Conservation (phyloP, 2,797 vertebrate species). For the Pangasius mekongensis region DNA sequence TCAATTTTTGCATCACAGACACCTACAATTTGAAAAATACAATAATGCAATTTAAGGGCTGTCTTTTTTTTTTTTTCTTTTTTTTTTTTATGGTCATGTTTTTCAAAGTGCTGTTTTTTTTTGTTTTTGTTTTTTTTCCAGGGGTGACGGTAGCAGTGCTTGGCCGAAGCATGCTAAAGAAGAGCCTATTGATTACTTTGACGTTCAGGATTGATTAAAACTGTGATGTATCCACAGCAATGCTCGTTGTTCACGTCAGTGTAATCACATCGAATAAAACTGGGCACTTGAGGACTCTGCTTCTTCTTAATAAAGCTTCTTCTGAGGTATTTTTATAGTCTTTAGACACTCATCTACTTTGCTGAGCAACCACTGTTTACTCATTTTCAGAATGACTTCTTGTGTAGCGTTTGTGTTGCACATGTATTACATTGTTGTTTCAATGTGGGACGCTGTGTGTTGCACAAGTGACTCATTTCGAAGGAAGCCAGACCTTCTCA, state of each 20-base stretch:
- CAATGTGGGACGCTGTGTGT: background rate
- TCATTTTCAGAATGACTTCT: background rate
- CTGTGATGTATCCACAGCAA: conserved; percentile 26
- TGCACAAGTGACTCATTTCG: background rate
- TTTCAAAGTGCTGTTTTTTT: background rate
- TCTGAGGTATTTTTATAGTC: background rate
- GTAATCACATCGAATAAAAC: conserved; percentile 44
- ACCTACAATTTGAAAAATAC: background rate
- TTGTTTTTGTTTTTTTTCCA: conserved; percentile 65
- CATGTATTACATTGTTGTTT: background rate
- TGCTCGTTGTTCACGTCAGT: background rate
- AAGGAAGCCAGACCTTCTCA: background rate
- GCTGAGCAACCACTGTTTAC: background rate
- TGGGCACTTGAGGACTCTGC: conserved; percentile 5
- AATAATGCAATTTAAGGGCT: background rate
- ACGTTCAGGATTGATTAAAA: conserved; percentile 88
- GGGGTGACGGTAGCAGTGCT: conserved; percentile 73
- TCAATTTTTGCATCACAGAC: background rate
- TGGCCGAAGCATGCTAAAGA: conserved; percentile 86
- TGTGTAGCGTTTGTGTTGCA: background rate
- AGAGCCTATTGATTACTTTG: conserved; percentile 97
- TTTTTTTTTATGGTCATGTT: background rate
- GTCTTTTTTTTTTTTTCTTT: too few species aligned
- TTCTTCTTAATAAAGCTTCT: background rate
- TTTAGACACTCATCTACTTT: background rate